A percentile compares a stretch with the other conserved stretches of the same genome.
Evolutionary conservation across 2,113 vertebrate species (phyloP).

Genomic region (Pampusana beccarii): DNA sequence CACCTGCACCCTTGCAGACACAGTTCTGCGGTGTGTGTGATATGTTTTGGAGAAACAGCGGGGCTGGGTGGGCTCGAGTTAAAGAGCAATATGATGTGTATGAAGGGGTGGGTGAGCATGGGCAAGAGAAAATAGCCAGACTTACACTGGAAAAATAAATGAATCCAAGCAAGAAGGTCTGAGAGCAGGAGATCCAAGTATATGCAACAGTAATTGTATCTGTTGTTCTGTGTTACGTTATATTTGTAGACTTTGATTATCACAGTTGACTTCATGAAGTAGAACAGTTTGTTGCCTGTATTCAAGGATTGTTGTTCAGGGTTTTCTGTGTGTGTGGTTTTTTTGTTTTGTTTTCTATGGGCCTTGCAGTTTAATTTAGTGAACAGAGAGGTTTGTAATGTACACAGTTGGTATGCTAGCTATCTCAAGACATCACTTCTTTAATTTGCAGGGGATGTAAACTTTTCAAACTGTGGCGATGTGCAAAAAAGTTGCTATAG

Average conservation of each 20-base stretch:
- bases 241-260: not conserved
- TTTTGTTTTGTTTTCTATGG: not conserved
- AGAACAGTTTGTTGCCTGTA: not conserved
- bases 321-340: not conserved
- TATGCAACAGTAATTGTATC: not conserved
- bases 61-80: not conserved
- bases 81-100: not conserved
- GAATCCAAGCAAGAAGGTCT: not conserved
- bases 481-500: conserved; percentile 26
- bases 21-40: not conserved
- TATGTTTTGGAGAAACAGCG: not conserved
- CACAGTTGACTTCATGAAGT: not conserved
- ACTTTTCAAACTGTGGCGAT: conserved; percentile 10
- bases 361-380: not conserved
- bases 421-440: not conserved
- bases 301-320: not conserved
- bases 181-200: not conserved
- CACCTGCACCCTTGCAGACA: not conserved
- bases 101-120: not conserved
- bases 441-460: not conserved
- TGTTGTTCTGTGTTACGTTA: not conserved
- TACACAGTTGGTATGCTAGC: not conserved
- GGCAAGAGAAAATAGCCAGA: not conserved
- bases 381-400: not conserved
- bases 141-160: not conserved